Conservation (phyloP, 2,888 invertebrate genomes). For the Anthophora plumipes region DNA sequence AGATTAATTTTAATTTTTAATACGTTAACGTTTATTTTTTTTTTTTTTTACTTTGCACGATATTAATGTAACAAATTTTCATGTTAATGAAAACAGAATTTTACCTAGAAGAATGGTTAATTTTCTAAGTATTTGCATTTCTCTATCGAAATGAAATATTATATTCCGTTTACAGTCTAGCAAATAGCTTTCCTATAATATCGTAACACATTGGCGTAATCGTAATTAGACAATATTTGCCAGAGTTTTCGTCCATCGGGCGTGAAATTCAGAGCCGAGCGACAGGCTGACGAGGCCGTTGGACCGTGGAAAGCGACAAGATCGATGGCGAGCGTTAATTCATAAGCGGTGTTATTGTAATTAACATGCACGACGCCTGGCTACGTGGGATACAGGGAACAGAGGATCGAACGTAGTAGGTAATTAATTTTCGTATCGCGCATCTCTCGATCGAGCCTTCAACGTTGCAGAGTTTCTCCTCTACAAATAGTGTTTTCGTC, state of each 20-base stretch:
- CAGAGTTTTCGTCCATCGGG: not conserved
- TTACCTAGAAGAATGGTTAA: too few species aligned
- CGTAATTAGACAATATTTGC: conserved; percentile 8
- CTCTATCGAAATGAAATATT: not conserved
- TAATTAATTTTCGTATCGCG: conserved; percentile 58
- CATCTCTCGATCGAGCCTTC: conserved; percentile 22
- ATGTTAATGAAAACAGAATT: too few species aligned
- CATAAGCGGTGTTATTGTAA: conserved; percentile 57
- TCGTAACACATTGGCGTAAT: not conserved
- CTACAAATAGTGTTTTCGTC: conserved; percentile 29
- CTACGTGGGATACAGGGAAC: conserved; percentile 8
- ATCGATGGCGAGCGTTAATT: conserved; percentile 48
- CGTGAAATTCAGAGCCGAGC: not conserved
- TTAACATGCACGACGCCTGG: conserved; percentile 37
- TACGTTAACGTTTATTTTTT: too few species aligned
- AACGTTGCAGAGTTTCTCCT: conserved; percentile 12
- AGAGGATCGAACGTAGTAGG: conserved; percentile 36
- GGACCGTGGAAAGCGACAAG: conserved; percentile 19
- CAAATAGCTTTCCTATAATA: not conserved
- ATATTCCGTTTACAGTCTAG: not conserved
- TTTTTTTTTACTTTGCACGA: too few species aligned
- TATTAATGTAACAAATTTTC: too few species aligned
- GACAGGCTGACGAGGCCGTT: not conserved
- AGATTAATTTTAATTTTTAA: too few species aligned
- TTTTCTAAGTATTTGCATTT: too few species aligned